These are phyloP conservation scores for Carcharodon carcharias DNA, from an alignment of 2,797 vertebrate genomes.

Conservation along the genomic window DNA sequence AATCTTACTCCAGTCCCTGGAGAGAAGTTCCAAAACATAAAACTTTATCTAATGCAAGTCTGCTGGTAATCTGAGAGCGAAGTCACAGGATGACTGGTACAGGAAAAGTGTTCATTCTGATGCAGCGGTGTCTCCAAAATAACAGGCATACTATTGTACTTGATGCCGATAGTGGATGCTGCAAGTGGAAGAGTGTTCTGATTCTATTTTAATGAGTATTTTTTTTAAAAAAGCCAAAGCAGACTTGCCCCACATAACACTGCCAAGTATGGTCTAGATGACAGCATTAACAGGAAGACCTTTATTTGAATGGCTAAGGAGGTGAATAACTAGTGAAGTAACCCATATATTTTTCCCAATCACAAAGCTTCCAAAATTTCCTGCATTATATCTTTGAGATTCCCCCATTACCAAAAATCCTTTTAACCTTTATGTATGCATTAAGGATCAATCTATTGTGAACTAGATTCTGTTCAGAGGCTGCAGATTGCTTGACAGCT, in stretches of 20 bases:
- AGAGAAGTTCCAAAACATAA: not conserved
- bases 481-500: not conserved
- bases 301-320: not conserved
- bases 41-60: not conserved
- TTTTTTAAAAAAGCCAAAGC: not conserved
- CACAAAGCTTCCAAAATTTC: not conserved
- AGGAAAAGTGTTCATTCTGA: too few relatives aligned
- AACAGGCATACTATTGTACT: too few relatives aligned
- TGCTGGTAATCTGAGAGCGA: not conserved
- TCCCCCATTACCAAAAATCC: not conserved
- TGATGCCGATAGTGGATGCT: too few relatives aligned
- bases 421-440: not conserved
- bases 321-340: not conserved
- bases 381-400: not conserved
- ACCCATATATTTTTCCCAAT: not conserved
- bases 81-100: not conserved
- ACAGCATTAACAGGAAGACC: not conserved
- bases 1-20: not conserved
- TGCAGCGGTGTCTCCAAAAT: too few relatives aligned
- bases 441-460: not conserved
- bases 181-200: too few relatives aligned
- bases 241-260: too few relatives aligned
- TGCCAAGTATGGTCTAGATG: too few relatives aligned
- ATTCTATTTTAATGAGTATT: too few relatives aligned
- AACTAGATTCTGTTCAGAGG: not conserved